Base-by-base conservation (phyloP, 2,888 invertebrate species). In the Limnephilus marmoratus region DNA sequence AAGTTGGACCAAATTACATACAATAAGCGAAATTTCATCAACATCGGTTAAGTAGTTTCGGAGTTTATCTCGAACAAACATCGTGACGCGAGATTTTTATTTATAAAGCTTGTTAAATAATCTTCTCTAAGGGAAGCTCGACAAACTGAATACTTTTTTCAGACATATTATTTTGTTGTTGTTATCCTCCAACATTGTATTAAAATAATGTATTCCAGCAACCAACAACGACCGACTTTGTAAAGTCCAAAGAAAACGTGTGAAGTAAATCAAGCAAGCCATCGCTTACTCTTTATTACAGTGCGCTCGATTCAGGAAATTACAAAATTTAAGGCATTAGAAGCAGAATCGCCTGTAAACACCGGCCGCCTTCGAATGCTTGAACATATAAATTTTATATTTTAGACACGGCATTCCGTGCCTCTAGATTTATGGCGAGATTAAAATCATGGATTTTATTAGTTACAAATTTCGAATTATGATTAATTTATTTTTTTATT, bases 241-340 rank as follows among this genome's bases (percentile, higher is more conserved):
- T 24, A 68, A 9, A 68, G 68, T 89, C 80, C 4, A 41, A 68
- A 37, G 37, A 89, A 89, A 80, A 89, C 88, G 88, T 89, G 88
- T 89, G 88, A 89, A 80, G 88, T 89, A 89, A 89, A 89, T 89
- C 88, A 80, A 87, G 81, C 81, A n/a, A 68, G 88, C 88, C n/a
- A 45, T 86, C 86, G 86, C 45, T 86, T 86, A 29, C 45, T 89
- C 80, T 88, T 89, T 89, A 89, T 89, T 89, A 89, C 80, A 89
- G 88, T 89, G 81, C 18, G 68, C 80, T 34, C 90, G 85, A 90
- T 90, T 85, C 90, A 90, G 90, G 90, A 90, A 90, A 90, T 90
- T 90, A 85, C 90, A 85, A 90, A 90, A 90, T 90, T 90, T 85
- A 85, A 85, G 90, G 90, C 88, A 89, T 89, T 89, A 89, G 80